phyloP scores from a whole-genome alignment of 2,888 invertebrate species.

The Luperina testacea region DNA sequence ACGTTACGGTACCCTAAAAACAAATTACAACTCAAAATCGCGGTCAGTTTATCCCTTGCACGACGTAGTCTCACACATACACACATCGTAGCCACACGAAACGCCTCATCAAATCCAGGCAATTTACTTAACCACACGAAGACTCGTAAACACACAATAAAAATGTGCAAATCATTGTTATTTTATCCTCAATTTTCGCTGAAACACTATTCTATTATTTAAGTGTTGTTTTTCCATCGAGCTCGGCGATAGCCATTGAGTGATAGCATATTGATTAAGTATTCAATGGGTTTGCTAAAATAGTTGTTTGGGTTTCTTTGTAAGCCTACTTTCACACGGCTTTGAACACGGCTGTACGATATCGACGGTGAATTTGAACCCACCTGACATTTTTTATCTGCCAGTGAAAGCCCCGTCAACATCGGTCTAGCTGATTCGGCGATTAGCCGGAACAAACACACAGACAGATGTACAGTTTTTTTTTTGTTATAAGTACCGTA shows the following conservation, averaged over 20 bases:
- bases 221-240: constrained; percentile 37
- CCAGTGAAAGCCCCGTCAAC: too few species aligned
- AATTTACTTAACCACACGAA: constrained; percentile 53
- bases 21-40: background rate
- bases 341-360: background rate
- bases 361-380: too few species aligned
- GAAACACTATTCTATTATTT: constrained; percentile 31
- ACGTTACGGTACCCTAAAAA: background rate
- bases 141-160: constrained; percentile 54
- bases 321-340: background rate
- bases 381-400: too few species aligned
- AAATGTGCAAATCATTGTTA: constrained; percentile 61
- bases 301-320: background rate
- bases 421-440: too few species aligned
- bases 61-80: background rate
- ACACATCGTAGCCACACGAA: constrained; percentile 18
- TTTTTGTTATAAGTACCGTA: too few species aligned
- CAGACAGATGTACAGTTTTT: too few species aligned
- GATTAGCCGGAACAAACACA: too few species aligned
- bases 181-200: constrained; percentile 12
- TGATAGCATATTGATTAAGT: constrained; percentile 30
- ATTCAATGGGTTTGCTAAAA: constrained; percentile 23
- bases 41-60: background rate
- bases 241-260: constrained; percentile 11
- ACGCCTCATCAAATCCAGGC: constrained; percentile 53